Conservation (phyloP, 2,797 vertebrate species). For the Darevskia nairensis region DNA sequence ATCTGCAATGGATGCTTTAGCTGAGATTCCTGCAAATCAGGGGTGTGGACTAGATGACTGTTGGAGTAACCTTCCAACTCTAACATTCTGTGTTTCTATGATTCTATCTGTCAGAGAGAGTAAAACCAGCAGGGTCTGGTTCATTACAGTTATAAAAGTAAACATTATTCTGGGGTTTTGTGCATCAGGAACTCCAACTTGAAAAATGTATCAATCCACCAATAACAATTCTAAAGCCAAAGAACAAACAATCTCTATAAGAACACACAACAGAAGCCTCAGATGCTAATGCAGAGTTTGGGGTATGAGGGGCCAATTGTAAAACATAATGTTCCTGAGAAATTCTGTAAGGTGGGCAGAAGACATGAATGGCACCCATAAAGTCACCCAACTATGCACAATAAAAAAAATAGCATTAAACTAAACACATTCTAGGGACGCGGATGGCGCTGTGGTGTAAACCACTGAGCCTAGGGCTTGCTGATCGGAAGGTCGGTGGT, state of each 20-base stretch:
- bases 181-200: constrained; percentile 39
- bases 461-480: no score
- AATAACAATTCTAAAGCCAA: constrained; percentile 31
- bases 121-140: constrained; percentile 34
- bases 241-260: background rate
- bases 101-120: constrained; percentile 14
- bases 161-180: constrained; percentile 8
- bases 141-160: constrained; percentile 42
- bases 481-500: no score
- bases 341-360: background rate
- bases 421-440: no score
- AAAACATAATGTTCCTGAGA: background rate
- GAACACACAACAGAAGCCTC: background rate
- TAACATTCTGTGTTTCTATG: no score
- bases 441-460: no score
- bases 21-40: no score
- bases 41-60: no score
- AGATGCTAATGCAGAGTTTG: background rate
- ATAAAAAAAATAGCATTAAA: background rate
- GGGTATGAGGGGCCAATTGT: background rate
- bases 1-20: no score
- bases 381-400: background rate
- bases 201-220: constrained; percentile 31
- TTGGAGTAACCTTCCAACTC: no score
- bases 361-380: background rate